A percentile compares a stretch with the other conserved stretches of the same genome.
Evolutionary conservation across 2,113 vertebrate genomes (phyloP).

Genomic region (Eurypyga helias): DNA sequence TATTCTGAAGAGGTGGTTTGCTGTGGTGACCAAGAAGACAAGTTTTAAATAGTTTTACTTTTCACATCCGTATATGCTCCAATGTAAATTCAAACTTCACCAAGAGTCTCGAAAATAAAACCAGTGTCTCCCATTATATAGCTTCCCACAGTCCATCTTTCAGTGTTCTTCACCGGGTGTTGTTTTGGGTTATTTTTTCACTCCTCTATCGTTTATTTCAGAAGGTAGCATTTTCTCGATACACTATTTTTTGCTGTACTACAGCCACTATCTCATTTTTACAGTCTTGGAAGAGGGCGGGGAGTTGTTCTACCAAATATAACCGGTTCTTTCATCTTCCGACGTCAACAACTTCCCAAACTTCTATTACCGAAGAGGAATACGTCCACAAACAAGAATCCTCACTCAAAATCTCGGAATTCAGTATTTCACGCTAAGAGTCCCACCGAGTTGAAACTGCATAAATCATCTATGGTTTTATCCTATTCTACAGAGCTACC

Average conservation of each 20-base stretch:
- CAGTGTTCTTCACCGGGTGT: background rate
- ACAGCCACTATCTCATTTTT: conserved; percentile 44
- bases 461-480: background rate
- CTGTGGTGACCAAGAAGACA: background rate
- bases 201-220: conserved; percentile 4
- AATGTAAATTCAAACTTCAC: background rate
- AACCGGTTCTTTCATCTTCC: conserved; percentile 49
- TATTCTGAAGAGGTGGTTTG: background rate
- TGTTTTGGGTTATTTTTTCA: background rate
- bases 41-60: background rate
- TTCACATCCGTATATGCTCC: background rate
- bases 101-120: background rate
- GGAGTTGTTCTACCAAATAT: conserved; percentile 42
- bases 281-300: conserved; percentile 45
- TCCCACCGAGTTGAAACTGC: background rate
- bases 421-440: background rate
- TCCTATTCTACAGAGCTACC: background rate
- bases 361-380: background rate
- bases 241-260: conserved; percentile 9
- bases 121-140: background rate
- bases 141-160: background rate
- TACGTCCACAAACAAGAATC: background rate
- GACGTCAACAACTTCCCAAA: conserved; percentile 63
- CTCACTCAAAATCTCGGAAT: background rate
- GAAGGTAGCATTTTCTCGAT: background rate